Conservation (phyloP, 2,888 invertebrate species). For the Eurytoma californica region DNA sequence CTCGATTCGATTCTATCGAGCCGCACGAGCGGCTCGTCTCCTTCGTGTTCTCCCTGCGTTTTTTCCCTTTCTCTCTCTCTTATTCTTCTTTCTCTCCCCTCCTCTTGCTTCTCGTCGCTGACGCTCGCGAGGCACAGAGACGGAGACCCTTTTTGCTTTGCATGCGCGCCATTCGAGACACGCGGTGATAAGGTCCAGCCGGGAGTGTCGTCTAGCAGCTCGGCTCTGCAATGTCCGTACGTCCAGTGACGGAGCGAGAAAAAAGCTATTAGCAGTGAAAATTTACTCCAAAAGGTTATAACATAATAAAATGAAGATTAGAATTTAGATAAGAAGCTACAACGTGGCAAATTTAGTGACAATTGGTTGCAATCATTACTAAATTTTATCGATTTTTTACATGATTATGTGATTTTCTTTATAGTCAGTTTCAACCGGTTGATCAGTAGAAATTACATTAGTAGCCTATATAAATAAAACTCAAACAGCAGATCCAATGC, state of each 20-base stretch:
- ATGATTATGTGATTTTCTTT: too few relatives aligned
- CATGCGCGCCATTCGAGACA: constrained; percentile 26
- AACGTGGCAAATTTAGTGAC: too few relatives aligned
- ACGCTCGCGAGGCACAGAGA: background rate
- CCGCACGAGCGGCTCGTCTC: constrained; percentile 18
- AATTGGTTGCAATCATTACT: too few relatives aligned
- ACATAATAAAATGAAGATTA: too few relatives aligned
- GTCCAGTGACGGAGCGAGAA: background rate
- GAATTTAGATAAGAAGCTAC: too few relatives aligned
- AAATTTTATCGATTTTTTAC: too few relatives aligned
- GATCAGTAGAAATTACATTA: too few relatives aligned
- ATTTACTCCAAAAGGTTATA: too few relatives aligned
- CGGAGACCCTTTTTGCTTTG: constrained; percentile 2
- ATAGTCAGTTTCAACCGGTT: too few relatives aligned
- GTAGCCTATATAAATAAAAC: too few relatives aligned
- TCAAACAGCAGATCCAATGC: too few relatives aligned
- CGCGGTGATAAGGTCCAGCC: constrained; percentile 1
- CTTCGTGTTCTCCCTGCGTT: background rate
- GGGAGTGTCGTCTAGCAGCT: constrained; percentile 1
- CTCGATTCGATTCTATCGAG: constrained; percentile 29
- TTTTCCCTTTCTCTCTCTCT: background rate
- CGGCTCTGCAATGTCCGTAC: background rate
- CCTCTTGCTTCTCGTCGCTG: background rate
- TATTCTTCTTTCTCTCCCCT: background rate
- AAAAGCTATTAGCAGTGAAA: constrained; percentile 2